Conservation (phyloP, 2,797 vertebrate genomes). For the Amblyraja radiata region DNA sequence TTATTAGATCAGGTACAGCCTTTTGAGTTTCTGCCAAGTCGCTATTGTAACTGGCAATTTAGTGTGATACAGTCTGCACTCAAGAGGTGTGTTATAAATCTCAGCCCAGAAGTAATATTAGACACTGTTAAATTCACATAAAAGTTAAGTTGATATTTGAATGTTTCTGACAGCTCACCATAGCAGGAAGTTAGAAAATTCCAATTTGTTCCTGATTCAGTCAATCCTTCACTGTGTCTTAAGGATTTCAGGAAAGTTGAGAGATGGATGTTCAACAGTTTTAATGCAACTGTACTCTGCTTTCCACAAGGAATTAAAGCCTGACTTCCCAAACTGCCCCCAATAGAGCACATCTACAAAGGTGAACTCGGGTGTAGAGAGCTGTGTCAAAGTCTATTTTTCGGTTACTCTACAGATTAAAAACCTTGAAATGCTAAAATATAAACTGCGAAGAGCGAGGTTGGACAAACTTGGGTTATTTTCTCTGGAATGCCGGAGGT, state of each 20-base stretch:
- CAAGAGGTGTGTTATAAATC: not conserved
- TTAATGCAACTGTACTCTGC: not conserved
- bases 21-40: not conserved
- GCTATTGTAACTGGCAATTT: not conserved
- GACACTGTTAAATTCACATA: not conserved
- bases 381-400: too few species aligned
- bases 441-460: too few species aligned
- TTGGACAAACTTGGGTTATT: too few species aligned
- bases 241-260: not conserved
- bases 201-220: not conserved
- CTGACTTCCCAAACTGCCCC: too few species aligned
- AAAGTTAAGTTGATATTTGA: not conserved
- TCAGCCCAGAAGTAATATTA: not conserved
- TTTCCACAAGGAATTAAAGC: too few species aligned
- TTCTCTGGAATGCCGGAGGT: too few species aligned
- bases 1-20: conserved; percentile 31
- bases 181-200: not conserved
- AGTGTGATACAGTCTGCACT: not conserved
- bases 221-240: not conserved
- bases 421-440: too few species aligned
- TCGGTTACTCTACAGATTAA: too few species aligned
- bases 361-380: too few species aligned
- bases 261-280: not conserved
- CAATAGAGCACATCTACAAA: too few species aligned
- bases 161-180: not conserved